Evolutionary conservation across 2,888 invertebrate species (phyloP).

Genomic region (Unio pictorum): DNA sequence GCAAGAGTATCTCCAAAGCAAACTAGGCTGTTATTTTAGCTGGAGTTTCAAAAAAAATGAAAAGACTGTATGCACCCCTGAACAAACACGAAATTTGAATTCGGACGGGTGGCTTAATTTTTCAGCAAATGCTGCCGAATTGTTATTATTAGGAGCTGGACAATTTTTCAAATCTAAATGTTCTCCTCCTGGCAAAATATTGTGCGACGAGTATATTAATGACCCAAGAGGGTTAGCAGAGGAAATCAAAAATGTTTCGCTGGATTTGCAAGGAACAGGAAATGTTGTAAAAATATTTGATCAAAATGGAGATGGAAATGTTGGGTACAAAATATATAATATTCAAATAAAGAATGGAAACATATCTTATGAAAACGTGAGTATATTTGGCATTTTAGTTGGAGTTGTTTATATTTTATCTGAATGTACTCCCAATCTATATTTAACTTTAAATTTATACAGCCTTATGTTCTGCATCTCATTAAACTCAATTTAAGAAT

Average conservation of each 20-base stretch:
- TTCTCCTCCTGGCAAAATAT: background rate
- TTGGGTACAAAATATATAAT: conserved; percentile 20
- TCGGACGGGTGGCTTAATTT: conserved; percentile 16
- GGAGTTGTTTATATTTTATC: no score
- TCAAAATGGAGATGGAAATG: conserved; percentile 21
- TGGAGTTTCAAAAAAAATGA: conserved; percentile 14
- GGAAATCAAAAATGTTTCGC: conserved; percentile 1
- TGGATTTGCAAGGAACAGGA: conserved; percentile 7
- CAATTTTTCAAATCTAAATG: conserved; percentile 13
- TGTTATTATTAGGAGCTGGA: conserved; percentile 11
- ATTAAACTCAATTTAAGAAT: no score
- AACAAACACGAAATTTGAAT: background rate
- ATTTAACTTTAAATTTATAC: background rate
- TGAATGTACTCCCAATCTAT: background rate
- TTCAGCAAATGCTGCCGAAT: conserved; percentile 11
- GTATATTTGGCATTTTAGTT: no score
- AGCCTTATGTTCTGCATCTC: no score
- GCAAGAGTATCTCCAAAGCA: conserved; percentile 1
- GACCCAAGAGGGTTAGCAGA: background rate
- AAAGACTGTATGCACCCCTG: no score
- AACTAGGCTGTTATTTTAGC: conserved; percentile 10
- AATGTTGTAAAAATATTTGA: conserved; percentile 7
- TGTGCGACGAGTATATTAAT: conserved; percentile 10
- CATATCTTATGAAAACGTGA: no score
- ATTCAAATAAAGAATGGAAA: background rate